phyloP scores from a whole-genome alignment of 1,140 invertebrate genomes.

The Colletes latitarsis region DNA sequence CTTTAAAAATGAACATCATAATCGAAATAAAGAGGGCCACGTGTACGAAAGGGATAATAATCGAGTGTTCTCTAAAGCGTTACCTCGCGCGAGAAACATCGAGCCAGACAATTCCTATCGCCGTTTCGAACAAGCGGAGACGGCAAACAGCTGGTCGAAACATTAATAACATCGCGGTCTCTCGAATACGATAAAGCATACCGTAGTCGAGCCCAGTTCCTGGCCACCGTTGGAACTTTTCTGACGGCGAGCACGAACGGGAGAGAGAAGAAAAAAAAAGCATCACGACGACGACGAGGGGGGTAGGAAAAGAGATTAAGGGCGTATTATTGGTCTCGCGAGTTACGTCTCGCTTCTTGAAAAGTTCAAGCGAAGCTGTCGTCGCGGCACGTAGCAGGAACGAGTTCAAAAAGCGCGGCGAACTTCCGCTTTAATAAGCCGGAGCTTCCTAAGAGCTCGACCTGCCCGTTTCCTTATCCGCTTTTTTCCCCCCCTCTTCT shows the following conservation, averaged over 20 bases:
- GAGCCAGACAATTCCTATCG: background rate
- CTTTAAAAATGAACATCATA: too few relatives aligned
- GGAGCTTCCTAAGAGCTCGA: conserved; percentile 57
- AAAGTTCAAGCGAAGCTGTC: conserved; percentile 43
- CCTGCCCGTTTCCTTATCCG: conserved; percentile 38
- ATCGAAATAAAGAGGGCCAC: too few relatives aligned
- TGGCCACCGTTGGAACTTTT: conserved; percentile 5
- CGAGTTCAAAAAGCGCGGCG: conserved; percentile 64
- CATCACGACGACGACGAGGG: too few relatives aligned
- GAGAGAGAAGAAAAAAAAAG: background rate
- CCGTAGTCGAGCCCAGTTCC: background rate
- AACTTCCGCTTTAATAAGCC: conserved; percentile 73
- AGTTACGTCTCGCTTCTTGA: conserved; percentile 49
- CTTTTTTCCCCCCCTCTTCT: background rate
- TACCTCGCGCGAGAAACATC: too few relatives aligned
- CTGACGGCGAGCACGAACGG: background rate
- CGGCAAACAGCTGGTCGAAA: background rate
- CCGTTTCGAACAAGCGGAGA: background rate
- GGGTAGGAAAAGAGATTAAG: conserved; percentile 32
- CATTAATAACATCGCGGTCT: background rate
- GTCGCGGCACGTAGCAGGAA: conserved; percentile 34
- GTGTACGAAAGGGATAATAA: too few relatives aligned
- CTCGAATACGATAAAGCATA: background rate
- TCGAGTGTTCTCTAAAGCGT: too few relatives aligned
- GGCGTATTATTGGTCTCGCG: conserved; percentile 49